A percentile compares a stretch with the other conserved stretches of the same genome.
Conservation (phyloP, 2,797 vertebrate species). For the Peromyscus eremicus region DNA sequence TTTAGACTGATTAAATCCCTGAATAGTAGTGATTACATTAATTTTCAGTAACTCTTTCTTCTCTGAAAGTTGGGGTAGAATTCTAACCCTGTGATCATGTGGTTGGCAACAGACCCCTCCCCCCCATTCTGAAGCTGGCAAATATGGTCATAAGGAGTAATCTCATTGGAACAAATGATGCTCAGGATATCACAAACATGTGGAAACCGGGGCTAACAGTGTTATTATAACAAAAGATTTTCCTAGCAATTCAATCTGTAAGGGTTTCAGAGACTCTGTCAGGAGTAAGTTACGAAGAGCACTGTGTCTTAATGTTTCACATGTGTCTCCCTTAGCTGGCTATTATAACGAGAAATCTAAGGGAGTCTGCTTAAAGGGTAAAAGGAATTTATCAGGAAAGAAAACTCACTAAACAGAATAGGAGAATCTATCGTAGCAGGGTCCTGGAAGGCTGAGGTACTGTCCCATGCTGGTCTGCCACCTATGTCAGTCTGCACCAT, state of each 20-base stretch:
- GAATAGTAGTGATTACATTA: background rate
- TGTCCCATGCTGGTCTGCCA: too few species aligned
- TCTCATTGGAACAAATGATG: background rate
- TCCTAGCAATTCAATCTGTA: background rate
- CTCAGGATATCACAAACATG: background rate
- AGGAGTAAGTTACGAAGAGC: background rate
- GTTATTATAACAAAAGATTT: background rate
- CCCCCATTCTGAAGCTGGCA: background rate
- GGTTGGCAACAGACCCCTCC: background rate
- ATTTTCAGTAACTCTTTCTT: background rate
- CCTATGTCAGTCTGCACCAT: too few species aligned
- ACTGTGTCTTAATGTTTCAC: background rate
- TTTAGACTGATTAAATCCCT: background rate
- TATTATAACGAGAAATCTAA: too few species aligned
- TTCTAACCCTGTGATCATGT: background rate
- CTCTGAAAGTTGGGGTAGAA: background rate
- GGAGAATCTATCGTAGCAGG: too few species aligned
- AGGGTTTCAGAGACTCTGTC: background rate
- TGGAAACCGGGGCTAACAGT: background rate
- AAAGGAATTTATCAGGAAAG: too few species aligned
- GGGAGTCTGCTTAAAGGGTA: too few species aligned
- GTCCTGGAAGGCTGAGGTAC: too few species aligned
- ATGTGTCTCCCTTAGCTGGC: fast-evolving
- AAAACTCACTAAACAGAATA: too few species aligned
- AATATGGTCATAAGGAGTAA: background rate